phyloP scores from a whole-genome alignment of 2,888 invertebrate species.

The Andrena minutula region DNA sequence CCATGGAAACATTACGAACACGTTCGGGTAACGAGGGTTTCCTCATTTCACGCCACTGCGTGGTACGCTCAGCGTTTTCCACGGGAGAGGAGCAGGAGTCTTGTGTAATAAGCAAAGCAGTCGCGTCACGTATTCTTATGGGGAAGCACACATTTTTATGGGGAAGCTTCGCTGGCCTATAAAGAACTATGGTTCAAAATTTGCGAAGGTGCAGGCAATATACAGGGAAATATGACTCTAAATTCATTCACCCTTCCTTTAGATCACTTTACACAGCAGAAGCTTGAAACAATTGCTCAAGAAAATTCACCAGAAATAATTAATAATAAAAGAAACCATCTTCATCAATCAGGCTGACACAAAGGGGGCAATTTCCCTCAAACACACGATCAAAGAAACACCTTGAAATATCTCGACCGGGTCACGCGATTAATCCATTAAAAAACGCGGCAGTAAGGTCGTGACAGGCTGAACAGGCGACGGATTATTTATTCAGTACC shows the following conservation, averaged over 20 bases:
- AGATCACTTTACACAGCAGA: neutral
- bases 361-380: neutral
- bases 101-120: conserved; percentile 34
- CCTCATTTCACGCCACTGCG: neutral
- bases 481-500: conserved; percentile 61
- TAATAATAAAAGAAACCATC: neutral
- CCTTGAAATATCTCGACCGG: neutral
- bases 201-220: neutral
- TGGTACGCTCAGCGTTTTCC: neutral
- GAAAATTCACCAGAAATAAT: neutral
- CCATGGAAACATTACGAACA: conserved; percentile 7
- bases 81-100: neutral
- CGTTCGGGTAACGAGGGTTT: neutral
- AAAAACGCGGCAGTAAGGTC: conserved; percentile 53
- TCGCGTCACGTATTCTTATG: conserved; percentile 48
- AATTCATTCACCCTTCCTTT: neutral
- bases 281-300: neutral
- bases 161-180: conserved; percentile 41
- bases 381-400: neutral
- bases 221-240: neutral
- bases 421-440: conserved; percentile 17
- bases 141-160: conserved; percentile 33
- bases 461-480: conserved; percentile 47
- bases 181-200: conserved; percentile 29
- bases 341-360: neutral